These are phyloP conservation scores for Auanema sp. DNA, from an alignment of 2,888 invertebrate genomes.

Conservation along the genomic window DNA sequence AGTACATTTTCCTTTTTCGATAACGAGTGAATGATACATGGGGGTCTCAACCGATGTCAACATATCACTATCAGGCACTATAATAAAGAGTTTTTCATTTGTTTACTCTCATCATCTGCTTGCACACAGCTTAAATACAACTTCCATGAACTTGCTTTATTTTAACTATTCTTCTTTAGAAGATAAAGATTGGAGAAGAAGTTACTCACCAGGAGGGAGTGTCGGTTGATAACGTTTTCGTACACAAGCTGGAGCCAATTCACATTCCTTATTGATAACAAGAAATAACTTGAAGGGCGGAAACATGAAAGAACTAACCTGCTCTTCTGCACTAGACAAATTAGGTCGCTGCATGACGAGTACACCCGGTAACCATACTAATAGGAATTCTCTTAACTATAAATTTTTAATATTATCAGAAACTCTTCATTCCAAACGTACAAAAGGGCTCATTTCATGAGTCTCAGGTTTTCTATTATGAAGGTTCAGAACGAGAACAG, in stretches of 20 bases:
- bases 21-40: too few species aligned
- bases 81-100: neutral
- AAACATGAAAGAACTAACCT: too few species aligned
- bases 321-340: too few species aligned
- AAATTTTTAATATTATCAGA: neutral
- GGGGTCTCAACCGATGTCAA: too few species aligned
- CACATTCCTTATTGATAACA: too few species aligned
- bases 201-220: too few species aligned
- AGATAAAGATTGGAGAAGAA: neutral
- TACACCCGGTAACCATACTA: constrained; percentile 94
- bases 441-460: constrained; percentile 54
- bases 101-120: neutral
- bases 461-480: constrained; percentile 52
- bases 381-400: constrained; percentile 89
- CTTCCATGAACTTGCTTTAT: too few species aligned
- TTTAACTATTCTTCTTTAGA: too few species aligned
- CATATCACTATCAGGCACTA: too few species aligned
- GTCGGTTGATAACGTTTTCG: too few species aligned
- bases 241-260: too few species aligned
- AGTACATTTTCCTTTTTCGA: neutral
- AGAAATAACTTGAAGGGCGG: too few species aligned
- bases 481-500: constrained; percentile 50
- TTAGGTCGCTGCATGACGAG: constrained; percentile 91
- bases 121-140: neutral
- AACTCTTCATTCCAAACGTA: constrained; percentile 18